Conservation (phyloP, 2,113 vertebrate species). For the Raja brachyura region DNA sequence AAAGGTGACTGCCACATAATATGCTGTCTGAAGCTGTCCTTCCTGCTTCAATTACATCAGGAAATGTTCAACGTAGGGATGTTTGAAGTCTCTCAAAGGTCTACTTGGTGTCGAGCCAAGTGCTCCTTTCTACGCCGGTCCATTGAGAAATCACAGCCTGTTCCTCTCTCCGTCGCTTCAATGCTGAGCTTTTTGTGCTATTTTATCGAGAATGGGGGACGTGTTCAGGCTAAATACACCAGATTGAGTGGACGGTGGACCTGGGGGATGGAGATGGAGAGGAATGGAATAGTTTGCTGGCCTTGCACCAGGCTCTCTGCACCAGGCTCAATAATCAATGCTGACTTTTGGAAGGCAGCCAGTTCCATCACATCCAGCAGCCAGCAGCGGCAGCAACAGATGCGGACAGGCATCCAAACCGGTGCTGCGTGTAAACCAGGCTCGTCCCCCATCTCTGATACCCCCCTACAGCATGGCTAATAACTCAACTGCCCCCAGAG, state of each 20-base stretch:
- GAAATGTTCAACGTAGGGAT: background rate
- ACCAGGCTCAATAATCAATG: background rate
- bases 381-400: no score
- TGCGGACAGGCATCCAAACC: no score
- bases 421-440: no score
- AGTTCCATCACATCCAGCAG: no score
- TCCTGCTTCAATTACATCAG: background rate
- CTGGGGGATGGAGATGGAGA: background rate
- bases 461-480: no score
- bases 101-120: background rate
- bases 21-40: background rate
- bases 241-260: no score
- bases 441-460: no score
- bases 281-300: background rate
- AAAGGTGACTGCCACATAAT: background rate
- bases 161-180: no score
- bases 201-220: background rate
- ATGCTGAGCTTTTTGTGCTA: background rate
- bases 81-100: background rate
- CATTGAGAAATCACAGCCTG: background rate
- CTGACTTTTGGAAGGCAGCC: no score
- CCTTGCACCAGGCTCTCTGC: background rate
- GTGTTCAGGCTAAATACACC: background rate
- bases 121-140: background rate
- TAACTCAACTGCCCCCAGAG: no score